Conservation (phyloP, 2,113 vertebrate species). For the Pomatorhinus ruficollis region DNA sequence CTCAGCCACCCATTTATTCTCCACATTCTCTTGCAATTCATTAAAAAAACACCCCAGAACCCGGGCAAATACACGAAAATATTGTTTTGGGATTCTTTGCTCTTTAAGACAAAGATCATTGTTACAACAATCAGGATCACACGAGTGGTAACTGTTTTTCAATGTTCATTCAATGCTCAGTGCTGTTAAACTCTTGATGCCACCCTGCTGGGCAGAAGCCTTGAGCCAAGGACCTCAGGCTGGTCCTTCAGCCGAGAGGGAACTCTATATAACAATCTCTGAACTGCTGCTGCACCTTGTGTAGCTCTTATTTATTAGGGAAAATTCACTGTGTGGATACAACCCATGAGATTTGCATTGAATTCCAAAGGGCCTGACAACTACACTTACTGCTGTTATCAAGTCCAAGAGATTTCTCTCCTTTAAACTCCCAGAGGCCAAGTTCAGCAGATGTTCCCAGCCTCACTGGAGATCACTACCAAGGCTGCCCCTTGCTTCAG, state of each 20-base stretch:
- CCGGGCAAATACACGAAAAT: fast-evolving
- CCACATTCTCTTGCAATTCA: fast-evolving
- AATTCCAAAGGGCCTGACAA: not conserved
- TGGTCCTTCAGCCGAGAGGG: not conserved
- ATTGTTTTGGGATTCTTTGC: not conserved
- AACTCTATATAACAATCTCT: not conserved
- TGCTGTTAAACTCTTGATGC: not conserved
- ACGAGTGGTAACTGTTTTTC: not conserved
- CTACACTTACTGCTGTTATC: fast-evolving
- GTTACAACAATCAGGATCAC: fast-evolving
- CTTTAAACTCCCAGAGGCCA: not conserved
- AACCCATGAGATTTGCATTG: not conserved
- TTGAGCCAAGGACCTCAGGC: not conserved
- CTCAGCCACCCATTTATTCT: slow-evolving; percentile 20
- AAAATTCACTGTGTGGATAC: not conserved
- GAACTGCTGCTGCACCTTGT: not conserved
- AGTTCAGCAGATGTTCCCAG: not conserved
- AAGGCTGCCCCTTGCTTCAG: not conserved
- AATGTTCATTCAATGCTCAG: not conserved
- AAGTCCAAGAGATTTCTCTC: not conserved
- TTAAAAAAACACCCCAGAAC: fast-evolving
- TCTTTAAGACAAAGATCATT: not conserved
- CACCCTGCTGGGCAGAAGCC: fast-evolving
- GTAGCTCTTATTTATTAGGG: not conserved
- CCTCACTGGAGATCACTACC: not conserved